A percentile compares a stretch with the other conserved stretches of the same genome.
These are phyloP conservation scores for Hoplias malabaricus DNA, from an alignment of 2,113 vertebrate species.

Conservation along the genomic window DNA sequence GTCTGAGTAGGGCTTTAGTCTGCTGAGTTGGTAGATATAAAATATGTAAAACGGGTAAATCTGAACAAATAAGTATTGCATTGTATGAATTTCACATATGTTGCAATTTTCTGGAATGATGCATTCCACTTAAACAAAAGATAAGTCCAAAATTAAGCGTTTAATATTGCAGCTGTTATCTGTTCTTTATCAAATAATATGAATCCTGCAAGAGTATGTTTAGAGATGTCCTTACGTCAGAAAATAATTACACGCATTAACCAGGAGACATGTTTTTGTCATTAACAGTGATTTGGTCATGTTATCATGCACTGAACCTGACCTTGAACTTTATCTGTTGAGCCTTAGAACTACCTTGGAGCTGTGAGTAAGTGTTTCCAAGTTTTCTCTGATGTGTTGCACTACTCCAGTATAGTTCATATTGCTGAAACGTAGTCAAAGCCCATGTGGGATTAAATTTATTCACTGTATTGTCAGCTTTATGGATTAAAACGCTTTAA, in stretches of 20 bases:
- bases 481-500: slow-evolving; percentile 30
- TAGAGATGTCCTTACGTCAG: slow-evolving; percentile 9
- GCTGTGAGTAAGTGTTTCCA: neutral
- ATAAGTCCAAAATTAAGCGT: too few relatives aligned
- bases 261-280: slow-evolving; percentile 27
- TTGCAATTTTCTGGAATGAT: too few relatives aligned
- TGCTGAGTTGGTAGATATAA: too few relatives aligned
- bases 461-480: slow-evolving; percentile 38
- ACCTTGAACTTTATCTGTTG: slow-evolving; percentile 4
- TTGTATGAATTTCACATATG: too few relatives aligned
- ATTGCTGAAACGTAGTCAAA: neutral
- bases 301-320: slow-evolving; percentile 3
- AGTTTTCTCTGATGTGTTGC: slow-evolving; percentile 4
- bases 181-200: slow-evolving; percentile 12
- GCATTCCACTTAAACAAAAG: too few relatives aligned
- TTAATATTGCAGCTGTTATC: too few relatives aligned
- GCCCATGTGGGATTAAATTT: slow-evolving; percentile 17
- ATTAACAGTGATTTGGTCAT: neutral
- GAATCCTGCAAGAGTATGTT: neutral
- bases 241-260: slow-evolving; percentile 34
- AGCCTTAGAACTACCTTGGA: neutral
- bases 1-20: too few relatives aligned
- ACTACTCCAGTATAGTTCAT: slow-evolving; percentile 6
- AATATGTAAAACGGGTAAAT: too few relatives aligned
- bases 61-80: too few relatives aligned